These are phyloP conservation scores for Mergus octosetaceus DNA, from an alignment of 2,797 vertebrate species.

Conservation along the genomic window DNA sequence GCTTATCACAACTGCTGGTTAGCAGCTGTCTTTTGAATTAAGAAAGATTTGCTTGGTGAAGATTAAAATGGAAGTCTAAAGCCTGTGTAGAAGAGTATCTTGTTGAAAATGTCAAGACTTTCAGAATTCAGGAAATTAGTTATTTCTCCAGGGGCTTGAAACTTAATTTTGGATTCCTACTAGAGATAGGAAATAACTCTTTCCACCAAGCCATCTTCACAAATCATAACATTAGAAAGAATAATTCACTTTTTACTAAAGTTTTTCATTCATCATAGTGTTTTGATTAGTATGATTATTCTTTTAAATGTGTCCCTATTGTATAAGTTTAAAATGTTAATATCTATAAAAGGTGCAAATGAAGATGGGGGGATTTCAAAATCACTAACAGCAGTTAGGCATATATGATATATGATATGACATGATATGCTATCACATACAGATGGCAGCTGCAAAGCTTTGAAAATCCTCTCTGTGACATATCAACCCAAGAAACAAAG, in stretches of 20 bases:
- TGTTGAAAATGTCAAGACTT: slow-evolving; percentile 46
- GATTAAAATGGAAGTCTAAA: slow-evolving; percentile 22
- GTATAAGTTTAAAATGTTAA: not conserved
- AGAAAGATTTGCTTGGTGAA: slow-evolving; percentile 3
- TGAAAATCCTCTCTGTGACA: not conserved
- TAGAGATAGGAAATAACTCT: not conserved
- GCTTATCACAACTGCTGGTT: not conserved
- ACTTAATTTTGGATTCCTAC: slow-evolving; percentile 7
- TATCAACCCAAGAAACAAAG: not conserved
- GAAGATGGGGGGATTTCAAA: not conserved
- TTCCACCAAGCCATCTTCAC: not conserved
- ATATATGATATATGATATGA: not conserved
- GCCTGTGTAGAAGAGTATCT: not conserved
- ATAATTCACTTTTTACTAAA: not conserved
- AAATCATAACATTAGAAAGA: not conserved
- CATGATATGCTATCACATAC: not conserved
- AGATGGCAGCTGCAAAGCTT: not conserved
- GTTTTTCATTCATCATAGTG: not conserved
- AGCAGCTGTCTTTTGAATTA: slow-evolving; percentile 26
- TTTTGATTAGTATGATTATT: not conserved
- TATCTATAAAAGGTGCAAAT: not conserved
- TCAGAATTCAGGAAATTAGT: slow-evolving; percentile 16
- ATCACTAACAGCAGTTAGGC: not conserved
- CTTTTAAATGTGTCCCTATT: not conserved
- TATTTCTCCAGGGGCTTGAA: slow-evolving; percentile 7